Evolutionary conservation across 2,888 invertebrate species (phyloP), one percentile per base, ranked within the genome.

Genomic region (Epinotia ramella): DNA sequence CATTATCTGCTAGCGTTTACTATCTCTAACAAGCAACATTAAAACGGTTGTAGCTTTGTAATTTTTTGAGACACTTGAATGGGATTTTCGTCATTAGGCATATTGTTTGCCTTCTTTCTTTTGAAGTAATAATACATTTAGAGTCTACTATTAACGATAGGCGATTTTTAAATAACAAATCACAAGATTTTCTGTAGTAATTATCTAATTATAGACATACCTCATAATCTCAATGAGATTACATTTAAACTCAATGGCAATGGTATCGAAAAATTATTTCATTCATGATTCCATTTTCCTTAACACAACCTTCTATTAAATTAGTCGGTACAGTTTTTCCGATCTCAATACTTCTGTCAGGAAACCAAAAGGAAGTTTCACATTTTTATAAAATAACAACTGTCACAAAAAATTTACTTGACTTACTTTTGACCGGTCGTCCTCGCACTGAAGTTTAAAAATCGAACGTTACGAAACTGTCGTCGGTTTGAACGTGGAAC

Each of bases 401-500:
- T 53, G 13, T 53, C n/a, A 53, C 53, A 53, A n/a, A 53, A 53
- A 53, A 53, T 49, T 20, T 57, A 66, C 49, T 65, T 59, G 59
- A 65, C 75, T 75, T 28, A 75, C 75, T 71, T 75, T 71, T 33
- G 13, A 66, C 75, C 53, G 59, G 75, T 49, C 49, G 70, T 75
- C 75, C 75, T 75, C 24, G 65, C 60, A 40, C 62, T 69, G 4
- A 64, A 46, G 65, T 59, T 74, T 56, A 65, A 70, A 74, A 66
- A 57, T 73, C 57, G 63, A 64, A 69, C 16, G 65, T 70, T 75
- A 44, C 53, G 65, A 49, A 64, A 74, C 18, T 33, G 46, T 53
- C 44, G n/a, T 67, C 16, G n/a, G 20, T 33, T 28, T 20, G 20
- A 63, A 60, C n/a, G 44, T 62, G n/a, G 12, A 7, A 44, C 75